These are phyloP conservation scores for Fistularia tabacaria DNA, from an alignment of 2,797 vertebrate genomes.

Conservation along the genomic window DNA sequence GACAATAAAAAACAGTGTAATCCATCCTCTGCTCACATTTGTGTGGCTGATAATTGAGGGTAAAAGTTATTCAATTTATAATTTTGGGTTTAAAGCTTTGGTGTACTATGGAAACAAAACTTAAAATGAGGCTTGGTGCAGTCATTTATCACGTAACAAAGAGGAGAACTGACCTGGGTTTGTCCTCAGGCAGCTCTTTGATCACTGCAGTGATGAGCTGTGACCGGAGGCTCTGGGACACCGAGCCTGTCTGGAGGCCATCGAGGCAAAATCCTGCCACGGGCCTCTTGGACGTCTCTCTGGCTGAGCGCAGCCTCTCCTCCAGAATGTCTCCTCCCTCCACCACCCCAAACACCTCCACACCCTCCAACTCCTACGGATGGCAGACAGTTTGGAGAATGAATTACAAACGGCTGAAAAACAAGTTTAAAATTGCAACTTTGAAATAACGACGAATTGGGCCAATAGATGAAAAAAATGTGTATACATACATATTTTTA, in stretches of 20 bases:
- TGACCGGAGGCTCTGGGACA: conserved; percentile 77
- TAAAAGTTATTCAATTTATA: background rate
- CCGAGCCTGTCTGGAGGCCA: conserved; percentile 80
- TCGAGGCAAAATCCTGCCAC: conserved; percentile 93
- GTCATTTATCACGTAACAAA: background rate
- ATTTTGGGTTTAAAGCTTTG: conserved; percentile 8
- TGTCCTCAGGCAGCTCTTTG: conserved; percentile 87
- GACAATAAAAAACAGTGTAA: conserved; percentile 19
- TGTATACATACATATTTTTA: too few relatives aligned
- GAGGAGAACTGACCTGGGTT: conserved; percentile 80
- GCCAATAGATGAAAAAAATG: too few relatives aligned
- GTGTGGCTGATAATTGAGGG: background rate
- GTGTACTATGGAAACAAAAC: background rate
- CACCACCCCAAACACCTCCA: conserved; percentile 86
- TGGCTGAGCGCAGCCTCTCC: conserved; percentile 88
- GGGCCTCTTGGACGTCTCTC: conserved; percentile 90
- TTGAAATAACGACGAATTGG: too few relatives aligned
- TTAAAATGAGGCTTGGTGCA: conserved; percentile 9
- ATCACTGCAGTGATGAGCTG: conserved; percentile 82
- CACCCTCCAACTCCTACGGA: conserved; percentile 81
- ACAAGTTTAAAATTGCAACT: background rate
- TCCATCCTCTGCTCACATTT: background rate
- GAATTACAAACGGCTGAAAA: background rate
- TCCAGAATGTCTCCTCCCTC: conserved; percentile 91
- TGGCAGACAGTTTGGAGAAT: background rate